These are phyloP conservation scores for Merluccius polli DNA, from an alignment of 2,797 vertebrate genomes.

Conservation along the genomic window DNA sequence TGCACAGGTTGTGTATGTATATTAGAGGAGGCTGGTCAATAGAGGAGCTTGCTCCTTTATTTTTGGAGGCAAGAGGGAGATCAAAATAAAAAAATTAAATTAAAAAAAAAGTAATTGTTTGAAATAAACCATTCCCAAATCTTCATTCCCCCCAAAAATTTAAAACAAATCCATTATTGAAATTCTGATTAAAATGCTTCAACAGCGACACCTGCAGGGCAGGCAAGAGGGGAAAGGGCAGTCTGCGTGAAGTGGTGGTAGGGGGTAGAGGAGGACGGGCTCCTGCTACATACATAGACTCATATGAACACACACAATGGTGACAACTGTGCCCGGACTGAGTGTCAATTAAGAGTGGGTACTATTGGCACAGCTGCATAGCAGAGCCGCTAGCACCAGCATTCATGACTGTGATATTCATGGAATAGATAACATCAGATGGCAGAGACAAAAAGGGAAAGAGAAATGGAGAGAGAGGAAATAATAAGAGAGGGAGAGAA, in stretches of 20 bases:
- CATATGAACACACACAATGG: not conserved
- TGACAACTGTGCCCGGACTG: not conserved
- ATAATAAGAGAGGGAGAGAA: not conserved
- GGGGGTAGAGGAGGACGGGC: too few species aligned
- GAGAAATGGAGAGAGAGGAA: not conserved
- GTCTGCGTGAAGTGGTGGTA: too few species aligned
- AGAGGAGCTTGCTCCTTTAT: slow-evolving; percentile 1
- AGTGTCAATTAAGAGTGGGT: slow-evolving; percentile 4
- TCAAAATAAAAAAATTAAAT: not conserved
- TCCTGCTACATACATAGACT: too few species aligned
- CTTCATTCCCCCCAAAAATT: too few species aligned
- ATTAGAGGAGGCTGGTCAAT: too few species aligned
- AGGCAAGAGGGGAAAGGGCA: too few species aligned
- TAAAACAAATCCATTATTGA: not conserved
- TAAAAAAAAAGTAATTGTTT: too few species aligned
- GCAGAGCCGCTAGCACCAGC: slow-evolving; percentile 22
- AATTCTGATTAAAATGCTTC: not conserved
- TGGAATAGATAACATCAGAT: slow-evolving; percentile 8
- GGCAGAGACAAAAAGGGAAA: not conserved
- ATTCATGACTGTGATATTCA: slow-evolving; percentile 14
- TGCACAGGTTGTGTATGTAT: not conserved
- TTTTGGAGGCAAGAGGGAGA: slow-evolving; percentile 6
- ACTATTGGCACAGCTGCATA: slow-evolving; percentile 15
- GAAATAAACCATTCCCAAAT: too few species aligned
- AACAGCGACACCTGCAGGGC: not conserved